Percentiles rank a stretch among this genome's conserved stretches.
These are phyloP conservation scores for Centrocercus urophasianus DNA, from an alignment of 2,113 vertebrate species.

Conservation along the genomic window DNA sequence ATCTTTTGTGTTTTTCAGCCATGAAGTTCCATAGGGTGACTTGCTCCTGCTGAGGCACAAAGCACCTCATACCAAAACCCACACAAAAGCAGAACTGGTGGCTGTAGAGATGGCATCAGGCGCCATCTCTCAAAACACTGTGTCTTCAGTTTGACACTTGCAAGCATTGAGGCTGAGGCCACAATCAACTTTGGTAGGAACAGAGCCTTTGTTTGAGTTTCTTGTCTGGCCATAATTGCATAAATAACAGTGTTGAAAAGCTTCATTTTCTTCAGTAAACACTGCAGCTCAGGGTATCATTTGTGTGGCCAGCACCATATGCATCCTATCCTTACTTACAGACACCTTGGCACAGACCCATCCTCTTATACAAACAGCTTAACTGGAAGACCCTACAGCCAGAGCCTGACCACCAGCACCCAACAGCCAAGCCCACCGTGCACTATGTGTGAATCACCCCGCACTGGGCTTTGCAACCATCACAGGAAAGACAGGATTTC, in stretches of 20 bases:
- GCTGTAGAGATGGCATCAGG: not conserved
- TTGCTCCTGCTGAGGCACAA: not conserved
- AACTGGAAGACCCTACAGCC: not conserved
- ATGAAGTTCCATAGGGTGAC: too few relatives aligned
- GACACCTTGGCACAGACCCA: not conserved
- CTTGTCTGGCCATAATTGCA: not conserved
- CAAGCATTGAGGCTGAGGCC: not conserved
- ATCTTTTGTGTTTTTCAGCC: not conserved
- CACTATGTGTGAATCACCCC: not conserved
- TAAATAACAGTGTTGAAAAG: not conserved
- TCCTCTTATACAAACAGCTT: not conserved
- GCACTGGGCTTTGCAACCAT: not conserved
- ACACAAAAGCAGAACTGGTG: not conserved
- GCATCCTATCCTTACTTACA: not conserved
- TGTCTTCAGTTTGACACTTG: not conserved
- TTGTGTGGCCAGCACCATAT: not conserved
- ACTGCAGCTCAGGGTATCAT: not conserved
- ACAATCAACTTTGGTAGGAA: not conserved
- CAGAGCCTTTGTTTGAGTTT: slow-evolving; percentile 11
- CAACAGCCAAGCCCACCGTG: not conserved
- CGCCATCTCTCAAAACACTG: not conserved
- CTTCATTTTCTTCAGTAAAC: not conserved
- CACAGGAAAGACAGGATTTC: not conserved
- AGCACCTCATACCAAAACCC: not conserved
- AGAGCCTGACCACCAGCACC: not conserved